phyloP scores from a whole-genome alignment of 2,888 invertebrate species.

The Hydropsyche betteni region DNA sequence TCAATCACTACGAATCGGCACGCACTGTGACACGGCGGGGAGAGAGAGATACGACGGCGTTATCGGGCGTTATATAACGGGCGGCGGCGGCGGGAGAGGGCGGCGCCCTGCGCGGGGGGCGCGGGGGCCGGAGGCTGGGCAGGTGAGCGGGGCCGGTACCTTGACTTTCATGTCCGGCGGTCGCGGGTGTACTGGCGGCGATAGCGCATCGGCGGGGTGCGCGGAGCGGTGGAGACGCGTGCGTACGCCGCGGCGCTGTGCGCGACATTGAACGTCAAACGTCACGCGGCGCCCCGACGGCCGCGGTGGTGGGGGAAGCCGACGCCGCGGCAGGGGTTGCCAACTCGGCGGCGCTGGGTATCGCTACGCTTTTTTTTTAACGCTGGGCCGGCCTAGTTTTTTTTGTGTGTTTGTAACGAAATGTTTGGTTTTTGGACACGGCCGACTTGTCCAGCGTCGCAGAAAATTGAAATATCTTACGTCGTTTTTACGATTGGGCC shows the following conservation, averaged over 20 bases:
- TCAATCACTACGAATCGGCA: too few species aligned
- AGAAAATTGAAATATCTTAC: too few species aligned
- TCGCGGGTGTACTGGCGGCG: conserved; percentile 45
- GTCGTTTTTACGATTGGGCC: too few species aligned
- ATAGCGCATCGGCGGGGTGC: neutral
- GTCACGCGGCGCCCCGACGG: conserved; percentile 35
- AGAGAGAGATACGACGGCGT: conserved; percentile 51
- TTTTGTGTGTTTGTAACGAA: too few species aligned
- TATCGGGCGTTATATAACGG: conserved; percentile 54
- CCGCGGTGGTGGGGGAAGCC: conserved; percentile 34
- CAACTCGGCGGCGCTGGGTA: neutral
- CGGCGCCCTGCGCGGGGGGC: conserved; percentile 52
- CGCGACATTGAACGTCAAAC: conserved; percentile 32
- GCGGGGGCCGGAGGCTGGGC: conserved; percentile 48
- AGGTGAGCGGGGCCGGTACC: conserved; percentile 53
- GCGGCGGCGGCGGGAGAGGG: conserved; percentile 53
- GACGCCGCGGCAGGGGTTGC: conserved; percentile 26
- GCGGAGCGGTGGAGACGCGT: neutral
- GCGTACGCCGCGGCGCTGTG: neutral
- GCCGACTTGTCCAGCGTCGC: too few species aligned
- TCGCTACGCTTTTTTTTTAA: too few species aligned
- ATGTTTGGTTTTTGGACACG: too few species aligned
- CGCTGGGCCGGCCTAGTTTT: too few species aligned
- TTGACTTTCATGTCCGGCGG: conserved; percentile 52
- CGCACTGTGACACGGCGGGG: too few species aligned